Conservation (phyloP, 2,888 invertebrate species). For the Sylvicola cinctus region DNA sequence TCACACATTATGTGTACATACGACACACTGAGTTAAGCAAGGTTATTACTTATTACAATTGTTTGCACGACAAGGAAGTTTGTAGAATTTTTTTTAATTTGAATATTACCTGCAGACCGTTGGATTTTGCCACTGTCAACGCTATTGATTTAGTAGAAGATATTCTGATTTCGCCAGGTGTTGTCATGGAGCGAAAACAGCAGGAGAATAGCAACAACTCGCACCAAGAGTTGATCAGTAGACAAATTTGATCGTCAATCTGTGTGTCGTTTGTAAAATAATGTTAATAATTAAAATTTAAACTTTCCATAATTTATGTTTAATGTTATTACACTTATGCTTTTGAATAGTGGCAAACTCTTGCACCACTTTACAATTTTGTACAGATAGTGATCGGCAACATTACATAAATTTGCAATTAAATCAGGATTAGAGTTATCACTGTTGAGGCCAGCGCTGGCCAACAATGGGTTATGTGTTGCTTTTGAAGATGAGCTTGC, state of each 20-base stretch:
- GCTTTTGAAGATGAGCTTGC: slow-evolving; percentile 13
- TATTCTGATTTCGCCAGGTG: slow-evolving; percentile 73
- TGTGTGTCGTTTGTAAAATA: slow-evolving; percentile 26
- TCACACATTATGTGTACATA: too few relatives aligned
- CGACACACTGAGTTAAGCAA: too few relatives aligned
- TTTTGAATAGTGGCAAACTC: slow-evolving; percentile 87
- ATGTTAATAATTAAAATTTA: background rate
- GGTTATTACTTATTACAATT: too few relatives aligned
- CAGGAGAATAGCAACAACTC: slow-evolving; percentile 79
- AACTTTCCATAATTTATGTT: background rate
- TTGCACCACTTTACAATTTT: slow-evolving; percentile 98
- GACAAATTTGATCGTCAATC: slow-evolving; percentile 95
- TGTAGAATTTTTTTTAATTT: background rate
- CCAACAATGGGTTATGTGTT: slow-evolving; percentile 28
- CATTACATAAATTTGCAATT: slow-evolving; percentile 75
- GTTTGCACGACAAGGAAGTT: too few relatives aligned
- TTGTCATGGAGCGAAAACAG: slow-evolving; percentile 81
- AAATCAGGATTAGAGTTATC: slow-evolving; percentile 62
- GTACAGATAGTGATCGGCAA: slow-evolving; percentile 86
- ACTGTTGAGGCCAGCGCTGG: slow-evolving; percentile 28
- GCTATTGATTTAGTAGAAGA: slow-evolving; percentile 25
- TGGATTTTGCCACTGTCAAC: slow-evolving; percentile 22
- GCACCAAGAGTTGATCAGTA: slow-evolving; percentile 96
- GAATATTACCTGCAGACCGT: slow-evolving; percentile 30
- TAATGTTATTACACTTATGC: slow-evolving; percentile 56